These are phyloP conservation scores for Drosophila limbata DNA, from an alignment of 2,888 invertebrate genomes.

Conservation along the genomic window DNA sequence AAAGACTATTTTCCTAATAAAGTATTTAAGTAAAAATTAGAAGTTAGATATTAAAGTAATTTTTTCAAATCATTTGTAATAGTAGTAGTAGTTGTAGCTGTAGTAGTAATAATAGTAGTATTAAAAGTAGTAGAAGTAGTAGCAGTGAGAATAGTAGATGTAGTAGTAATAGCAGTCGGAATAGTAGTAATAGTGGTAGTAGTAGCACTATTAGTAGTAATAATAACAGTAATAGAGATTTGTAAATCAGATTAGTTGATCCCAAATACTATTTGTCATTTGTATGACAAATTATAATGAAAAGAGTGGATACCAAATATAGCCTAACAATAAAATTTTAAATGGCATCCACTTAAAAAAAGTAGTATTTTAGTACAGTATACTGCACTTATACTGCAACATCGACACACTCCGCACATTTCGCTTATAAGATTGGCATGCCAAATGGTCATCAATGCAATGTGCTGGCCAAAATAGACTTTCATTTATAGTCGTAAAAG, in stretches of 20 bases:
- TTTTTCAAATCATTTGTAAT: too few species aligned
- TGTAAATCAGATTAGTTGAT: background rate
- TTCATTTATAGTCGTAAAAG: conserved; percentile 37
- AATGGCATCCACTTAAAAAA: background rate
- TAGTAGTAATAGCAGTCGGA: background rate
- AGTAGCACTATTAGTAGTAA: background rate
- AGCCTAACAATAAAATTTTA: background rate
- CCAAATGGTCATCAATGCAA: conserved; percentile 44
- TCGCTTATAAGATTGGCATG: conserved; percentile 15
- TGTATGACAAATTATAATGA: background rate
- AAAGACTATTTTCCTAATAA: too few species aligned
- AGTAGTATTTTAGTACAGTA: background rate
- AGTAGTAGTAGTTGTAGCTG: background rate
- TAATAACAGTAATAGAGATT: background rate
- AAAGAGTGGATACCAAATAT: background rate
- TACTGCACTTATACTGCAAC: background rate
- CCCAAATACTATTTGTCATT: background rate
- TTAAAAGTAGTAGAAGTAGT: background rate
- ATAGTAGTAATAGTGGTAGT: background rate
- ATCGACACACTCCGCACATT: background rate
- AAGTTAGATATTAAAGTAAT: too few species aligned
- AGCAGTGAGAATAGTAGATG: background rate
- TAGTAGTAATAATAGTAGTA: background rate
- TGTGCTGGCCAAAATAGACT: conserved; percentile 52
- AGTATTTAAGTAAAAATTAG: too few species aligned